Conservation (phyloP, 2,113 vertebrate species). For the Herpetotheres cachinnans region DNA sequence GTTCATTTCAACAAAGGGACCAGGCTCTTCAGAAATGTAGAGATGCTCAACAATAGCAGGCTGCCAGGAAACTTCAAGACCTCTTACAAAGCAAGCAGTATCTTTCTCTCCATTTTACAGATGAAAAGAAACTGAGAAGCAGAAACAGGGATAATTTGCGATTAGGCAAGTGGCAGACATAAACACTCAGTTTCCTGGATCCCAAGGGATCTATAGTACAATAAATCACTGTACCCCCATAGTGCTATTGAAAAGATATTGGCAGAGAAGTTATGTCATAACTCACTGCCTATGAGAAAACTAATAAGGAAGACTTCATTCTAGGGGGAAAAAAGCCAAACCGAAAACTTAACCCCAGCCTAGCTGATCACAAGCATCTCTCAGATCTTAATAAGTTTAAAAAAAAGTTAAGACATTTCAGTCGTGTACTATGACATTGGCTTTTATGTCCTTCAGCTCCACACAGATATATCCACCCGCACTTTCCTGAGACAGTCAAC, state of each 20-base stretch:
- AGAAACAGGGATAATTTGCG: not conserved
- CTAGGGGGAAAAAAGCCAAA: rapidly evolving
- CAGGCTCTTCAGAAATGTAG: not conserved
- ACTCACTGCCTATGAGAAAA: not conserved
- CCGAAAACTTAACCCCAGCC: not conserved
- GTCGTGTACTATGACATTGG: not conserved
- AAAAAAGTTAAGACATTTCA: not conserved
- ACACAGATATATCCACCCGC: not conserved
- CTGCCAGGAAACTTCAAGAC: not conserved
- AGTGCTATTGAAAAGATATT: not conserved
- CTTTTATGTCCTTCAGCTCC: not conserved
- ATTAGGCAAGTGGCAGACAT: not conserved
- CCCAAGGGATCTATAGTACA: not conserved
- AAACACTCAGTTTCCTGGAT: not conserved
- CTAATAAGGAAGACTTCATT: not conserved
- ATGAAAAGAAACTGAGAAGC: not conserved
- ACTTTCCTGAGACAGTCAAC: not conserved
- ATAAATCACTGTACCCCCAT: not conserved
- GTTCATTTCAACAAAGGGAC: not conserved
- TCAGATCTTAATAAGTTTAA: not conserved
- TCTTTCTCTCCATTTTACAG: not conserved
- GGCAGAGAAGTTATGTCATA: not conserved
- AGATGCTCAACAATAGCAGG: not conserved
- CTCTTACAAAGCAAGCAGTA: not conserved
- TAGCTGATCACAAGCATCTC: not conserved